Percentiles rank a stretch among this genome's conserved stretches.
Evolutionary conservation across 2,888 invertebrate genomes (phyloP).

Genomic region (Craniophora ligustri): DNA sequence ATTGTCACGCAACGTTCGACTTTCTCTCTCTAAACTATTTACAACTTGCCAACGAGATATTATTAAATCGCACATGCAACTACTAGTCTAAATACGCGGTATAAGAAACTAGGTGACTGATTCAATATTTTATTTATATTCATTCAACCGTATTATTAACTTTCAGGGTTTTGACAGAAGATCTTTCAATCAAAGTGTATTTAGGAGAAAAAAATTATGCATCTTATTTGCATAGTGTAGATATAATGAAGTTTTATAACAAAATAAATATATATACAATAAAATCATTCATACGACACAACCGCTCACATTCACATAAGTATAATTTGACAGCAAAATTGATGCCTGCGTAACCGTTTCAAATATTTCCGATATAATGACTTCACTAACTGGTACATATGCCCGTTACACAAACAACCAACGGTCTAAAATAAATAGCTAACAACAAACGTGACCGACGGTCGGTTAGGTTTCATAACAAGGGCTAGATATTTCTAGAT

Average conservation of each 20-base stretch:
- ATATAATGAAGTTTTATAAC: no score
- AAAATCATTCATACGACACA: constrained; percentile 3
- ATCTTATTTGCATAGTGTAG: no score
- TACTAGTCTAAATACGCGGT: no score
- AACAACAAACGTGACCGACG: constrained; percentile 72
- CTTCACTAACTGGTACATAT: constrained; percentile 38
- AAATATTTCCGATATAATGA: constrained; percentile 43
- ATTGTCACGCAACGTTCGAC: constrained; percentile 5
- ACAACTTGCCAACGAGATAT: constrained; percentile 8
- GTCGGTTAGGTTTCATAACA: constrained; percentile 77
- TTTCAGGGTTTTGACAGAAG: no score
- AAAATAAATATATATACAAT: background rate
- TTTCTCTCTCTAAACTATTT: constrained; percentile 17
- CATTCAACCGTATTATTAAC: no score
- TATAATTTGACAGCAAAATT: constrained; percentile 19
- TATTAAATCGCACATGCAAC: background rate
- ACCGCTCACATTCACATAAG: background rate
- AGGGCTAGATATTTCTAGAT: constrained; percentile 76
- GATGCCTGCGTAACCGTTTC: constrained; percentile 30
- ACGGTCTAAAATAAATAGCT: constrained; percentile 54
- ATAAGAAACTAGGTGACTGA: background rate
- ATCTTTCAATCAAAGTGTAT: no score
- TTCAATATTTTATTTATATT: background rate
- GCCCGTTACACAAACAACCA: constrained; percentile 61
- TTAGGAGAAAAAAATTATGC: no score